Evolutionary conservation across 2,113 vertebrate species (phyloP).

Genomic region (Macrotis lagotis): DNA sequence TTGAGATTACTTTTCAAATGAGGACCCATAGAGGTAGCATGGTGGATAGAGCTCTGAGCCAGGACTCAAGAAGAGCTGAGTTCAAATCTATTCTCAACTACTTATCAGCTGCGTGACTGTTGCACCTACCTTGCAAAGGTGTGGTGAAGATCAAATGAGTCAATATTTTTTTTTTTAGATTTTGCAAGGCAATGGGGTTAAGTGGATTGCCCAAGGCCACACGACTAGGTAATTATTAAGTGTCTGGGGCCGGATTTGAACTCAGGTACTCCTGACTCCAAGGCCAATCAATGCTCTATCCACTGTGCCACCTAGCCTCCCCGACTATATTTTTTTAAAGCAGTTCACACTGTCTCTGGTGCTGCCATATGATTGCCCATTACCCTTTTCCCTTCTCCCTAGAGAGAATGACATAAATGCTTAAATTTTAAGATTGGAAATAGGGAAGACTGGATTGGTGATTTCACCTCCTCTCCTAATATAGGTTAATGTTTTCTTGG

Average conservation of each 20-base stretch:
- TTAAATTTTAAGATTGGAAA: background rate
- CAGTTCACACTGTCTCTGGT: background rate
- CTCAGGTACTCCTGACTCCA: too few relatives aligned
- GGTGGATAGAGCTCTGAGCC: background rate
- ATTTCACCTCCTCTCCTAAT: background rate
- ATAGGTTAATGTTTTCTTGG: background rate
- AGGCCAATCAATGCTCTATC: too few relatives aligned
- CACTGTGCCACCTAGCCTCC: too few relatives aligned
- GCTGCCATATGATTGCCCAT: background rate
- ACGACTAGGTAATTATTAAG: too few relatives aligned
- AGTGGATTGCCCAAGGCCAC: too few relatives aligned
- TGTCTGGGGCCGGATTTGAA: too few relatives aligned
- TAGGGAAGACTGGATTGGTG: background rate
- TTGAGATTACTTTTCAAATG: background rate
- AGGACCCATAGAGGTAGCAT: background rate
- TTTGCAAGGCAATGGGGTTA: too few relatives aligned
- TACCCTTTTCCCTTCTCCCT: background rate
- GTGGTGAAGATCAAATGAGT: background rate
- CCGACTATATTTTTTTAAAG: background rate
- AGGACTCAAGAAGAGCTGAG: background rate
- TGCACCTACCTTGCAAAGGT: background rate
- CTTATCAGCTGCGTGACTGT: background rate
- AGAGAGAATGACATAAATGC: background rate
- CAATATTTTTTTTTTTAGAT: background rate
- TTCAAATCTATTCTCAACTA: background rate